Base-by-base conservation (phyloP, 2,113 vertebrate species). In the Oenanthe oenanthe region DNA sequence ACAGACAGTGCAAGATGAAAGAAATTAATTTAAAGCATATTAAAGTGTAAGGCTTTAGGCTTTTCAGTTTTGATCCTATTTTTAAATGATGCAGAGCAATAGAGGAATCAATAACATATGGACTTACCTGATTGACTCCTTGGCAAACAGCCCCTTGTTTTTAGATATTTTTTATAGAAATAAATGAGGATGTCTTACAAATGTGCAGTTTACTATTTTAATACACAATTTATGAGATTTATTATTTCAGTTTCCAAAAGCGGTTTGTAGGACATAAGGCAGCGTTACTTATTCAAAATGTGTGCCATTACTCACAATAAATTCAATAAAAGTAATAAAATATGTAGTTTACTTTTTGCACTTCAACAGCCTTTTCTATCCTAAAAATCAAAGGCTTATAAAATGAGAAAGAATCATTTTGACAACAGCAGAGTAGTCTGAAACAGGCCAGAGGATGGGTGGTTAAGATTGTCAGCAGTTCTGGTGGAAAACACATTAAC, bases 231-330 rank as follows among this genome's bases (percentile, higher is more conserved):
- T 60, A 32, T 60, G 57, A 87, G 68, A 90, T 70, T 79, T 90
- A 89, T 93, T 95, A 90, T 90, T 96, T 77, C 76, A 82, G 83
- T 93, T 97, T 88, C 63, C 60, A 89, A 83, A 93, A 85, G 48
- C 82, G 90, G 63, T 91, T 96, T 92, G n/a, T 91, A 87, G 58
- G 36, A 66, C 29, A 68, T 57, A 94, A 92, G 38, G 57, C n/a
- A 89, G 26, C 60, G 91, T 92, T 83, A 34, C 22, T 47, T 94
- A 85, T 83, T 88, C 63, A 88, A 95, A 92, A 88, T 72, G 7
- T 29, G 21, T 66, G 73, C 40, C 40, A 45, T 93, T 89, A 94
- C 89, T 91, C 17, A n/a, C 14, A 95, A 61, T 60, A 85, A 92
- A 88, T 72, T 82, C 53, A 91, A 92, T 79, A 89, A 67, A 75